Conservation (phyloP, 1,140 invertebrate species). For the Goniozus legneri region DNA sequence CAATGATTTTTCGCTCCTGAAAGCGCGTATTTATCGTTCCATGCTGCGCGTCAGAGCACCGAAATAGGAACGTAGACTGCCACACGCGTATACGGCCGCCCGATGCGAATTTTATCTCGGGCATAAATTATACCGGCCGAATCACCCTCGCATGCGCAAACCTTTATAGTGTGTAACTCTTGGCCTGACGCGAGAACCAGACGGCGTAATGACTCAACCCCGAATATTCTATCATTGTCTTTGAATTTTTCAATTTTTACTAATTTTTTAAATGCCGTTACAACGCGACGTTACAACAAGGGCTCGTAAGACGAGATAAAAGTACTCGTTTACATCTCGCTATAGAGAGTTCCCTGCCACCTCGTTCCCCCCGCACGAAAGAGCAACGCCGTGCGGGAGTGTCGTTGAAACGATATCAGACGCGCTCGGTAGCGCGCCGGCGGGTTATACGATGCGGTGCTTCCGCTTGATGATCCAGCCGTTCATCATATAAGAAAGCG, state of each 20-base stretch:
- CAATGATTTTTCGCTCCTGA: neutral
- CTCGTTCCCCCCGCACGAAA: constrained; percentile 4
- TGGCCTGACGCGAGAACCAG: too few species aligned
- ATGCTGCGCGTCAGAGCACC: neutral
- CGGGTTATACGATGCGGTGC: too few species aligned
- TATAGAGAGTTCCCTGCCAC: too few species aligned
- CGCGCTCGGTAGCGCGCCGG: neutral
- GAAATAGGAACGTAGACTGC: neutral
- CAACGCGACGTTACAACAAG: too few species aligned
- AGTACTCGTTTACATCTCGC: too few species aligned
- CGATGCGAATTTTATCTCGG: constrained; percentile 7
- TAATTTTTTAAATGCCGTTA: too few species aligned
- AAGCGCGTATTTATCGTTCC: constrained; percentile 2
- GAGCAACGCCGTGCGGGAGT: too few species aligned
- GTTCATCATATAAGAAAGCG: constrained; percentile 47
- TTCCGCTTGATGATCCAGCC: constrained; percentile 47
- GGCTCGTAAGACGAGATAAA: too few species aligned
- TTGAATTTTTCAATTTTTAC: too few species aligned
- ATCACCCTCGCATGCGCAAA: too few species aligned
- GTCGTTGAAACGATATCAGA: neutral
- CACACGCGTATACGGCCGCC: neutral
- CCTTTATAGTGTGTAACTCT: too few species aligned
- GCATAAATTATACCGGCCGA: too few species aligned
- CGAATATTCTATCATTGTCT: neutral
- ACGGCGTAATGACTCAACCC: neutral